Evolutionary conservation across 2,113 vertebrate species (phyloP).

Genomic region (Cyanocitta stelleri): DNA sequence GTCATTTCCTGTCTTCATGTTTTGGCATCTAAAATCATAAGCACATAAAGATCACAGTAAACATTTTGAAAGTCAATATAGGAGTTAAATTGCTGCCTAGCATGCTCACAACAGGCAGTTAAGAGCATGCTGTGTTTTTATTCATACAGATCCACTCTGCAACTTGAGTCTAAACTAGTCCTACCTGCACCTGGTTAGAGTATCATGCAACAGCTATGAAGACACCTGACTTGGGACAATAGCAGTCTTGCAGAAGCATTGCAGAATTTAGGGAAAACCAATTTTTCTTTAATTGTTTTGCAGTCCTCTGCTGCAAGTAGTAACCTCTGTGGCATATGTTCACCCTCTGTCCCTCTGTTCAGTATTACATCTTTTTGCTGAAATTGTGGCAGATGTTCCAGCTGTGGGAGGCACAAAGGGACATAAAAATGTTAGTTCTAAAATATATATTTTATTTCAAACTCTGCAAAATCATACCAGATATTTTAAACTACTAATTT

Average conservation of each 20-base stretch:
- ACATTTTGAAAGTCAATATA: background rate
- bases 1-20: background rate
- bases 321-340: background rate
- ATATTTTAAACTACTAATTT: background rate
- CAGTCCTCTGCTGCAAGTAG: accelerated
- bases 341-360: background rate
- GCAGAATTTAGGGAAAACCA: background rate
- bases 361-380: background rate
- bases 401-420: background rate
- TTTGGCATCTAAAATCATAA: background rate
- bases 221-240: background rate
- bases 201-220: accelerated
- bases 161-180: background rate
- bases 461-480: background rate
- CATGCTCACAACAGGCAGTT: background rate
- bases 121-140: background rate
- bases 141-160: background rate
- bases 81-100: background rate
- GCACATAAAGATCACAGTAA: background rate
- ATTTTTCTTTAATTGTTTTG: background rate
- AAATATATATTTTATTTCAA: background rate
- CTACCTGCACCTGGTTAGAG: background rate
- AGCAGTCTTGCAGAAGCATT: background rate
- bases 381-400: background rate
- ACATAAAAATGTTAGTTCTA: background rate